A percentile compares a stretch with the other conserved stretches of the same genome.
Evolutionary conservation across 2,113 vertebrate genomes (phyloP).

Genomic region (Bostrychus sinensis): DNA sequence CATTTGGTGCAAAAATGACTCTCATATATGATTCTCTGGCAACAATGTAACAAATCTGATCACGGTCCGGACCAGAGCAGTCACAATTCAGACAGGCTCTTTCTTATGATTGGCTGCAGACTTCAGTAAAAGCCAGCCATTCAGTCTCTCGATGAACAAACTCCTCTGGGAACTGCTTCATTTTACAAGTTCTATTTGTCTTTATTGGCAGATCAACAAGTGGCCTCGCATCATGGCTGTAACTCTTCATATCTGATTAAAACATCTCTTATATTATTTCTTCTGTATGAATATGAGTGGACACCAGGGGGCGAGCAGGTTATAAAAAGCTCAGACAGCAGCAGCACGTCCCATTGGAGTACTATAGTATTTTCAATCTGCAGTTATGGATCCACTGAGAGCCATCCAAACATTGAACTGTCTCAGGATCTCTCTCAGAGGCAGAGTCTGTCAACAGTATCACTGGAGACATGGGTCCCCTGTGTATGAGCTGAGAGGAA

Average conservation of each 20-base stretch:
- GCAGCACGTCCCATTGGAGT: background rate
- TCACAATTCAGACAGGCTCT: too few species aligned
- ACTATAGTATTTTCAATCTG: constrained; percentile 19
- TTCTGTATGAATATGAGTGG: background rate
- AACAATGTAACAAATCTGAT: too few species aligned
- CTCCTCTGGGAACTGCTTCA: constrained; percentile 48
- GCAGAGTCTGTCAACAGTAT: too few species aligned
- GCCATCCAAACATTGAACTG: background rate
- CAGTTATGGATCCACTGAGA: constrained; percentile 9
- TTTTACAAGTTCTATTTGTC: constrained; percentile 52
- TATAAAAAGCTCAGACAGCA: constrained; percentile 23
- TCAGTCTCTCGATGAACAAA: constrained; percentile 49
- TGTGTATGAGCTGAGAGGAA: too few species aligned
- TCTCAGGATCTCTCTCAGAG: too few species aligned
- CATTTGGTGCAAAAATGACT: too few species aligned
- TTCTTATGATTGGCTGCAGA: constrained; percentile 27
- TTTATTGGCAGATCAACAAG: constrained; percentile 34
- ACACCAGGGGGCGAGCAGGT: constrained; percentile 4
- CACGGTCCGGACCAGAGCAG: too few species aligned
- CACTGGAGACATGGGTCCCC: too few species aligned
- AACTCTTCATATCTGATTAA: background rate
- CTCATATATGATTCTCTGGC: too few species aligned
- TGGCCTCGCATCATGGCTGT: background rate
- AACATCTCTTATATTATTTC: background rate
- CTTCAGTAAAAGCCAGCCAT: constrained; percentile 53